Base-by-base conservation (phyloP, 2,797 vertebrate genomes). In the Babyrousa celebensis region DNA sequence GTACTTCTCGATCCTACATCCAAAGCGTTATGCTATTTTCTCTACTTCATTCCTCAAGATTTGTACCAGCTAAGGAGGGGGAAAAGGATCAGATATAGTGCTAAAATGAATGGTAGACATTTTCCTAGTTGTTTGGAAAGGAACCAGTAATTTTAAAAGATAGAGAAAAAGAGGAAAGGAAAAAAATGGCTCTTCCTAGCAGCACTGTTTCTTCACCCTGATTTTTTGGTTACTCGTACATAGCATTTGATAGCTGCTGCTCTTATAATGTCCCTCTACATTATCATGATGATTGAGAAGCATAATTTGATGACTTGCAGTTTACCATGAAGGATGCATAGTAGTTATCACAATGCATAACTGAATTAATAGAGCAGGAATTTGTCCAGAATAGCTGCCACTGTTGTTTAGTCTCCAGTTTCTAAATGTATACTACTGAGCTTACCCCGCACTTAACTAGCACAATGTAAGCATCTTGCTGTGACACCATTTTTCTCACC, bases 291-390 rank as follows among this genome's bases (percentile, higher is more conserved):
- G 94, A 65, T 62, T 83, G 67, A 86, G 21, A 91, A 29, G 63
- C 54, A 84, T 80, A 70, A 71, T 80, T 94, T 72, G 86, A 72
- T 79, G 65, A 52, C 80, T 84, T 86, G 23, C 54, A 80, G 86
- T 62, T 85, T 65, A 91, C 29, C 43, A 11, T 93, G 75, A 77
- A 74, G 56, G 56, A 79, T 21, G 16, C 29, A 70, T 75, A 21
- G 18, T 67, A 68, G 23, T 71, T 86, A 94, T 62, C 91, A 89
- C 79, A 91, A 89, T 77, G 63, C 72, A 78, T 54, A 72, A 58
- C 21, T 70, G 40, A 96, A 90, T 72, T 89, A 84, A 63, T 6
- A 93, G n/a, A 94, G 32, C 52, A 36, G 21, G 32, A 85, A 70
- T 85, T 72, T 87, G n/a, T 85, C 75, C 62, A 72, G 89, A 92